These are phyloP conservation scores for Drosophila bunnanda DNA, from an alignment of 2,888 invertebrate species.

Conservation along the genomic window DNA sequence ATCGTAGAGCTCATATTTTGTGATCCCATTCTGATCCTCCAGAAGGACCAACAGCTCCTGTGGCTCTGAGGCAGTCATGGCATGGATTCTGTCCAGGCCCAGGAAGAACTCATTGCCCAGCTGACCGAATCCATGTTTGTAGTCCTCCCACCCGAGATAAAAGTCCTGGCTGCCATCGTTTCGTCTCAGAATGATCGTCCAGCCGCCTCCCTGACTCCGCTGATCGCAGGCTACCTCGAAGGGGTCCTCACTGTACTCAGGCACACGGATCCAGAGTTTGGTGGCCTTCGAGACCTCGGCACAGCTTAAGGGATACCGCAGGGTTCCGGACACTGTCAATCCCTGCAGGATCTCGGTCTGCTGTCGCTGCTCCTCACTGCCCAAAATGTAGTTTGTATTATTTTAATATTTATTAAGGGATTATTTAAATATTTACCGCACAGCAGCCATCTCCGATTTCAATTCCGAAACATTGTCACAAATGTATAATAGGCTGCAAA, in stretches of 20 bases:
- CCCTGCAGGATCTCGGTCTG: conserved; percentile 1
- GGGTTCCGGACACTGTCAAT: neutral
- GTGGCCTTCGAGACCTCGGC: neutral
- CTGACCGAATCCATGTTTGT: conserved; percentile 25
- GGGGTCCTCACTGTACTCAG: conserved; percentile 7
- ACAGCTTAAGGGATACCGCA: neutral
- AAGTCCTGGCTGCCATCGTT: conserved; percentile 6
- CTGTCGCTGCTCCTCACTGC: too few relatives aligned
- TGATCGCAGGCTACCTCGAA: conserved; percentile 5
- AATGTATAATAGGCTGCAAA: neutral
- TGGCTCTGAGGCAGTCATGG: neutral
- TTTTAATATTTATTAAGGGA: too few relatives aligned
- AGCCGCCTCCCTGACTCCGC: conserved; percentile 4
- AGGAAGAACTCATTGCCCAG: conserved; percentile 19
- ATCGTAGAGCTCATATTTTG: conserved; percentile 1
- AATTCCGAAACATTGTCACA: neutral
- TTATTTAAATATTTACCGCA: neutral
- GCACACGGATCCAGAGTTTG: neutral
- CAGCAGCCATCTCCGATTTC: neutral
- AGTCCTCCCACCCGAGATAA: conserved; percentile 7
- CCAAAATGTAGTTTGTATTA: too few relatives aligned
- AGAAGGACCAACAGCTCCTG: neutral
- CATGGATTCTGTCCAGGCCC: conserved; percentile 20
- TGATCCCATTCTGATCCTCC: neutral
- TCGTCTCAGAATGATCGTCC: conserved; percentile 16